Evolutionary conservation across 64 coral and sea anemone genomes (phyloP), one percentile per base, ranked within the genome.

Genomic region (Platygyra sinensis): DNA sequence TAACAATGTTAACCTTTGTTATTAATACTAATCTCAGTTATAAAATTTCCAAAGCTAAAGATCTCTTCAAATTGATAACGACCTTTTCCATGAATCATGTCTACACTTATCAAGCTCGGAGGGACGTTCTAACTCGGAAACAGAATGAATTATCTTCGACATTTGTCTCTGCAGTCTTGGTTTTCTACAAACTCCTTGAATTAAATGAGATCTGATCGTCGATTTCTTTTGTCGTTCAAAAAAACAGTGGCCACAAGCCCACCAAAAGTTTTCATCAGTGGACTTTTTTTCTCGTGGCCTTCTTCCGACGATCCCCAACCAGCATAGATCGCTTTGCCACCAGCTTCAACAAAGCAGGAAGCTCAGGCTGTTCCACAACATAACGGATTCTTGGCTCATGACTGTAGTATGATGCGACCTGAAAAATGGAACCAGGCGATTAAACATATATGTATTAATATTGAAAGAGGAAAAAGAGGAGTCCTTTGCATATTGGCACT

Each of bases 201-300:
- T 60, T 13, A 91, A 80, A 75, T 91, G 89, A 25, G 89, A 61
- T 33, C 57, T 91, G 8, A 91, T 72, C 8, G 89, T 91, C 8
- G 89, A 91, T 75, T 91, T 91, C 29, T 91, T 91, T 27, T 30
- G 49, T 60, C 89, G 55, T 25, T 52, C 67, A 76, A 91, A 91
- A 72, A 84, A 91, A 12, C 89, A 91, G 69, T 74, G 42, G 18
- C 89, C 89, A 63, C 89, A 91, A 8, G 80, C 89, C 89, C 89
- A 91, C 8, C 20, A 36, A 33, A 86, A 91, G 24, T 63, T 80
- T 76, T 84, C 80, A 33, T 85, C 89, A 2, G 80, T 64, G 51
- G 89, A 83, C 80, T 72, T 52, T 22, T n/a, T 60, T 74, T 3
- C 80, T 80, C 14, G 60, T 91, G 8, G 89, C 55, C 10, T 32